Percentiles rank a stretch among this genome's conserved stretches.
These are phyloP conservation scores for Himalopsyche anomala DNA, from an alignment of 2,888 invertebrate genomes.

Conservation along the genomic window DNA sequence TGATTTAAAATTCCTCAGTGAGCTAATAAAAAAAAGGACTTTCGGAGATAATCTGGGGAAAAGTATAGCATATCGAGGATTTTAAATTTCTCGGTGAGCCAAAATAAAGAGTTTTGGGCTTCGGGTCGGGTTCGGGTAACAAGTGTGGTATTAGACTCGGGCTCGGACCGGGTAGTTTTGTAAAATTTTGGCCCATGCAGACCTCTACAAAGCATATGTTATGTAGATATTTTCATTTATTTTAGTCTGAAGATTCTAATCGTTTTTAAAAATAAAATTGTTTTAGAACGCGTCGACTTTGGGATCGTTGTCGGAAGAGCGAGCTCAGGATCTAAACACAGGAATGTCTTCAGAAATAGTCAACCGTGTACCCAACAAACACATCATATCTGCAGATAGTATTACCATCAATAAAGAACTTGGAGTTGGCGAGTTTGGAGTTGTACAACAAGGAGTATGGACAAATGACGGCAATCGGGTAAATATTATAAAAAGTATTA, in stretches of 20 bases:
- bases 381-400: conserved; percentile 92
- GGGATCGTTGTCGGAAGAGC: conserved; percentile 68
- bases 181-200: background rate
- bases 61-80: too few species aligned
- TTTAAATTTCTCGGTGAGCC: too few species aligned
- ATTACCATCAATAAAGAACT: conserved; percentile 96
- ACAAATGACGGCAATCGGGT: conserved; percentile 95
- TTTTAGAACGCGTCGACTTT: conserved; percentile 51
- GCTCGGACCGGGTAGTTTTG: too few species aligned
- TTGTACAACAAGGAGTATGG: conserved; percentile 98
- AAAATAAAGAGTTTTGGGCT: too few species aligned
- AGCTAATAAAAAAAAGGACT: too few species aligned
- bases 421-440: conserved; percentile 98
- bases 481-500: conserved; percentile 68
- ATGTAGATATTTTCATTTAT: background rate
- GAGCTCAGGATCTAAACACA: conserved; percentile 40
- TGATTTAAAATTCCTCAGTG: too few species aligned
- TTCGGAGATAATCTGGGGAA: too few species aligned
- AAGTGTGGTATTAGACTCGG: too few species aligned
- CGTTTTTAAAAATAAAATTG: background rate
- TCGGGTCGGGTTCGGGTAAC: too few species aligned
- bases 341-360: conserved; percentile 70
- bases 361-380: conserved; percentile 86
- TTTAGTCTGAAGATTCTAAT: background rate
- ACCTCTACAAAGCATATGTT: too few species aligned